Base-by-base conservation (phyloP, 2,113 vertebrate species). In the Caranx melampygus region DNA sequence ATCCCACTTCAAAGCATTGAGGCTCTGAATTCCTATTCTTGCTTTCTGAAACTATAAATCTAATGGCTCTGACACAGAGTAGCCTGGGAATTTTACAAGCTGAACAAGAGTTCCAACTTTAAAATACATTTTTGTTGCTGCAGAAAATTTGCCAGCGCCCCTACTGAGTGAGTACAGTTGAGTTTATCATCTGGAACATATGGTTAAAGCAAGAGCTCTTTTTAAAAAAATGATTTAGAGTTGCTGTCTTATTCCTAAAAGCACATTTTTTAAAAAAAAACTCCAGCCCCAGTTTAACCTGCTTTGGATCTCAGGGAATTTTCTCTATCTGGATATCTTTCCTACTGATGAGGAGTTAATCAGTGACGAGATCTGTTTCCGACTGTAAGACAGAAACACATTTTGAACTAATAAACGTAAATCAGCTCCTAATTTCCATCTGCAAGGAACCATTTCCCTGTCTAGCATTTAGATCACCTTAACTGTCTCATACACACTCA, bases 1-100 rank as follows among this genome's bases (percentile, higher is more conserved):
- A 82, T 66, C 69, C 63, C 47, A 59, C 76, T 79, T 89, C 59
- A 89, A 86, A 86, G 75, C 60, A 1, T n/a, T 0, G 12, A 54
- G 49, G 16, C 63, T 80, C 49, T 40, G 74, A 83, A 87, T 83
- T 63, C 62, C 13, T 59, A 52, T 66, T 60, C 45, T 62, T 75
- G 47, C 82, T 64, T 6, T 78, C 40, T 49, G 42, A 78, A 79
- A 80, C 51, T 60, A 57, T 79, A 67, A 49, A 52, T 71, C 26
- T 73, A 55, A 72, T 26, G 26, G 63, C 66, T 78, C 57, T 78
- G 79, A 85, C 79, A 64, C 65, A 49, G 31, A 74, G 66, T n/a
- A 75, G 34, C 54, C 20, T 7, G 54, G 72, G 66, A 73, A 44
- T 74, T 83, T 80, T 60, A 67, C 54, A 71, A 74, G 68, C 63